A percentile compares a stretch with the other conserved stretches of the same genome.
These are phyloP conservation scores for Vombatus ursinus DNA, from an alignment of 2,113 vertebrate species.

Conservation along the genomic window DNA sequence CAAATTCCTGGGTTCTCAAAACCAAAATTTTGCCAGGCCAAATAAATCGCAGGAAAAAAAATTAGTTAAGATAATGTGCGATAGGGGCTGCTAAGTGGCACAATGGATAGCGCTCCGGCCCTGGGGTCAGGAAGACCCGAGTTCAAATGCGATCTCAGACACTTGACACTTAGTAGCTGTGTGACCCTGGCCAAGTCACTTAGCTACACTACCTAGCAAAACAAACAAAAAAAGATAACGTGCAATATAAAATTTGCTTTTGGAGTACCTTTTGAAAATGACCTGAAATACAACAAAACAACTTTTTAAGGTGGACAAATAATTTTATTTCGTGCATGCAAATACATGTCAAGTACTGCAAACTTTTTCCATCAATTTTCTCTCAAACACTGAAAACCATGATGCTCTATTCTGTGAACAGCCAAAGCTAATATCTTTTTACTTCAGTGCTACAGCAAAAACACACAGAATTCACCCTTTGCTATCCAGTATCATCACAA, in stretches of 20 bases:
- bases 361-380: constrained; percentile 87
- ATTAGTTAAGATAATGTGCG: constrained; percentile 53
- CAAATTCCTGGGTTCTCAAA: background rate
- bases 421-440: constrained; percentile 87
- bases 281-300: constrained; percentile 70
- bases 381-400: constrained; percentile 89
- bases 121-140: too few species aligned
- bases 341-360: constrained; percentile 94
- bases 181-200: too few species aligned
- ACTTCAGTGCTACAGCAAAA: constrained; percentile 89
- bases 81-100: too few species aligned
- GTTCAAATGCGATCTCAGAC: too few species aligned
- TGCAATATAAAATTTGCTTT: constrained; percentile 57
- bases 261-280: background rate
- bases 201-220: too few species aligned
- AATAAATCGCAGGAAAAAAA: constrained; percentile 49
- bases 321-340: constrained; percentile 97
- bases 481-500: constrained; percentile 84
- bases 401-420: constrained; percentile 89
- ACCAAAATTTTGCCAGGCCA: constrained; percentile 35
- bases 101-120: too few species aligned
- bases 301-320: constrained; percentile 85
- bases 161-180: too few species aligned
- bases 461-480: constrained; percentile 85
- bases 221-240: too few species aligned